These are phyloP conservation scores for Amazona guildingii DNA, from an alignment of 2,113 vertebrate genomes.

Conservation along the genomic window DNA sequence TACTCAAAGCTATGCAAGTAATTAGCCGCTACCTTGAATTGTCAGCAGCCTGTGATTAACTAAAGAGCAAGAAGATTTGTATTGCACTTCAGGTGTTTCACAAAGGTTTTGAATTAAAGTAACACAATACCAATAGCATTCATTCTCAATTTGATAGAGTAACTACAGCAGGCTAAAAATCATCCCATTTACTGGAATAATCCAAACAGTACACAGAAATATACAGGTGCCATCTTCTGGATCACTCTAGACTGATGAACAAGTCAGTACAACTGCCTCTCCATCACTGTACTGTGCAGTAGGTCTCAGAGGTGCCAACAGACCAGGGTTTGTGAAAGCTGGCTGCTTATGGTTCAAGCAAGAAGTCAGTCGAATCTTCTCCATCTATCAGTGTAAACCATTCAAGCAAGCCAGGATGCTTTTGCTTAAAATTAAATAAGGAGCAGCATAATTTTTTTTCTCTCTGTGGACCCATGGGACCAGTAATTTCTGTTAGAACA, in stretches of 20 bases:
- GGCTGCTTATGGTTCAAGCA: background rate
- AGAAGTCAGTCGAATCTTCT: background rate
- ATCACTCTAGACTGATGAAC: background rate
- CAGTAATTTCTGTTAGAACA: background rate
- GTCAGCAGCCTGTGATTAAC: constrained; percentile 4
- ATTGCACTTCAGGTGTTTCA: background rate
- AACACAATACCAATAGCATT: background rate
- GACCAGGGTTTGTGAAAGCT: background rate
- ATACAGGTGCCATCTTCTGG: background rate
- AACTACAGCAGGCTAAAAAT: background rate
- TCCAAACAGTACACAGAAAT: background rate
- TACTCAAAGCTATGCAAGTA: background rate
- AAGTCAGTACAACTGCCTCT: background rate
- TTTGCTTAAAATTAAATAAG: background rate
- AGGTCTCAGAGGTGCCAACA: background rate
- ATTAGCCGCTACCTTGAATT: constrained; percentile 24
- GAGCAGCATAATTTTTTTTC: background rate
- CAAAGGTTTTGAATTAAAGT: background rate
- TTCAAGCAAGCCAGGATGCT: background rate
- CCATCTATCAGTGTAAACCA: background rate
- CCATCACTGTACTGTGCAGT: background rate
- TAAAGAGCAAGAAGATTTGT: background rate
- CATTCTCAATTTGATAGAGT: background rate
- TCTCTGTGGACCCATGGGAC: background rate
- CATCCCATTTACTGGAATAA: background rate